Percentiles rank a stretch among this genome's conserved stretches.
Evolutionary conservation across 2,797 vertebrate genomes (phyloP).

Genomic region (Darevskia nairensis): DNA sequence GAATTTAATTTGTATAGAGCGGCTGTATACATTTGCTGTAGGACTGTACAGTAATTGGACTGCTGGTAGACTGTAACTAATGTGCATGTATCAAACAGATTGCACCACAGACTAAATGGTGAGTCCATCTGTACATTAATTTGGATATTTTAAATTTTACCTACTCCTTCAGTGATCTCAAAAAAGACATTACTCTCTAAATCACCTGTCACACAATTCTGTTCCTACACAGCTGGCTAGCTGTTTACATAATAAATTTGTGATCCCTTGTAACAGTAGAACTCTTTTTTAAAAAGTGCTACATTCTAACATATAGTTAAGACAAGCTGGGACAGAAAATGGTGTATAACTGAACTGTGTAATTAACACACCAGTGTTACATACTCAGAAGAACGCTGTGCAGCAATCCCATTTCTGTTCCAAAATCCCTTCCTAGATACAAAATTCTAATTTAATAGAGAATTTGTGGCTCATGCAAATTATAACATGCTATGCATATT

Average conservation of each 20-base stretch:
- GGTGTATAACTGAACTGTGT: conserved; percentile 11
- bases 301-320: conserved; percentile 54
- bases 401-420: conserved; percentile 41
- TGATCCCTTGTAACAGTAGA: conserved; percentile 32
- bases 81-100: background rate
- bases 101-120: background rate
- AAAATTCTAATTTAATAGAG: conserved; percentile 56
- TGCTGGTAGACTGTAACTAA: background rate
- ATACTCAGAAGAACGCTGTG: conserved; percentile 55
- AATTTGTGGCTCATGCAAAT: conserved; percentile 71
- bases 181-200: conserved; percentile 15
- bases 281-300: conserved; percentile 37
- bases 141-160: background rate
- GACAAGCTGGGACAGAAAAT: conserved; percentile 34
- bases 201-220: conserved; percentile 54
- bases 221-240: conserved; percentile 29
- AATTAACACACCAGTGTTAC: conserved; percentile 51
- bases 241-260: conserved; percentile 22
- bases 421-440: conserved; percentile 27
- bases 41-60: background rate
- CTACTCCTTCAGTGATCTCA: background rate
- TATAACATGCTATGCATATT: conserved; percentile 69
- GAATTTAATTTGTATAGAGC: background rate
- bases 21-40: background rate
- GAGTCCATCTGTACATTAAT: background rate